Conservation (phyloP, 2,797 vertebrate genomes). For the Etheostoma nigrum region DNA sequence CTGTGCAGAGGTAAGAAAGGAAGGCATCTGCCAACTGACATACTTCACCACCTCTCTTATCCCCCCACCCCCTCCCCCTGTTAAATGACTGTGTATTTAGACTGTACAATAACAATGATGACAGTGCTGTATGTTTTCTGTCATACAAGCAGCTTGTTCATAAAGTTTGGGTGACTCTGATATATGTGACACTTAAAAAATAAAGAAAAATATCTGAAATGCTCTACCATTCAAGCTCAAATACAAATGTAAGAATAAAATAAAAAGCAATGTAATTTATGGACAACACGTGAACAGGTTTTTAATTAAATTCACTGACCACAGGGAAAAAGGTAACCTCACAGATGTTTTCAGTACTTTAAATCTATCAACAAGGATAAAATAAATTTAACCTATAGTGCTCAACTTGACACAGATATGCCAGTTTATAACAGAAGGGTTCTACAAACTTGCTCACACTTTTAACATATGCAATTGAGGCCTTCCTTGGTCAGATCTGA, state of each 20-base stretch:
- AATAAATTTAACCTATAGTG: background rate
- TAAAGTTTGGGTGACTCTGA: constrained; percentile 26
- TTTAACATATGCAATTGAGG: constrained; percentile 26
- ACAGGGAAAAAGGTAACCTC: background rate
- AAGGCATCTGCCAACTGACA: constrained; percentile 25
- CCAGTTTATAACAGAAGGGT: background rate
- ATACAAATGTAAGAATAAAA: background rate
- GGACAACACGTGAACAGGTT: background rate
- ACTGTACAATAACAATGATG: constrained; percentile 42
- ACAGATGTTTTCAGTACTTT: background rate
- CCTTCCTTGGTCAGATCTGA: constrained; percentile 1
- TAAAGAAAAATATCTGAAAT: background rate
- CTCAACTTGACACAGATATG: background rate
- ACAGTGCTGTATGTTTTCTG: constrained; percentile 21
- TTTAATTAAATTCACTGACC: background rate
- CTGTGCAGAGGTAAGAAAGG: constrained; percentile 50
- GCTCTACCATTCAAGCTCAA: background rate
- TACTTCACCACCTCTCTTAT: constrained; percentile 16
- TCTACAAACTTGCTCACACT: constrained; percentile 1
- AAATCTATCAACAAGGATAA: background rate
- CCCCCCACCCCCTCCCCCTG: constrained; percentile 31
- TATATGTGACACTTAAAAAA: background rate
- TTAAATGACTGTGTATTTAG: constrained; percentile 38
- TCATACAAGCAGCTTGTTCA: constrained; percentile 29
- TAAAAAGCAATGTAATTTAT: background rate